These are phyloP conservation scores for Scaptodrosophila lebanonensis DNA, from an alignment of 1,140 invertebrate genomes.

Conservation along the genomic window DNA sequence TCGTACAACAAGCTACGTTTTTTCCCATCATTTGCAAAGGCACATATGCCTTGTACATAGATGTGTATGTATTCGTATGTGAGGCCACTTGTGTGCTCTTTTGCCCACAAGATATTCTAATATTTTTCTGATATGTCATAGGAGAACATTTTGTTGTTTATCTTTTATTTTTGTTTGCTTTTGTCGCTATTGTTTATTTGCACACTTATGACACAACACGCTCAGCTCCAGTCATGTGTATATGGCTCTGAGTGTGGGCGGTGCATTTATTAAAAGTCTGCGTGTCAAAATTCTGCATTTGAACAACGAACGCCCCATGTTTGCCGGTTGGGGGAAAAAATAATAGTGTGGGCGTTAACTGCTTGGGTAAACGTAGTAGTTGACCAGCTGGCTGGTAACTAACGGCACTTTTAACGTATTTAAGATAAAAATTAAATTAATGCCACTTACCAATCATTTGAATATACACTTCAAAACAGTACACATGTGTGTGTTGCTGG, in stretches of 20 bases:
- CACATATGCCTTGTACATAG: constrained; percentile 7
- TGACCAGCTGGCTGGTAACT: no score
- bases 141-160: constrained; percentile 34
- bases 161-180: neutral
- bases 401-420: no score
- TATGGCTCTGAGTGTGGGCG: constrained; percentile 37
- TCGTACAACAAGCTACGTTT: constrained; percentile 8
- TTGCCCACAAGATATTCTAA: constrained; percentile 58
- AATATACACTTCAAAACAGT: no score
- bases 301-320: constrained; percentile 28
- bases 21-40: no score
- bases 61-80: constrained; percentile 1
- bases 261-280: constrained; percentile 30
- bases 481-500: no score
- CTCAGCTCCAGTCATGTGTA: neutral
- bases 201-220: constrained; percentile 9
- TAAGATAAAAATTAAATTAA: no score
- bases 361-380: no score
- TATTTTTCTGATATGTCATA: constrained; percentile 65
- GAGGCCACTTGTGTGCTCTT: constrained; percentile 64
- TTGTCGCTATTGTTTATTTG: constrained; percentile 8
- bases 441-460: no score
- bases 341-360: no score
- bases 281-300: constrained; percentile 40
- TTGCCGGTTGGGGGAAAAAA: constrained; percentile 20